Evolutionary conservation across 1,140 invertebrate species (phyloP).

Genomic region (Agrypnia vestita): DNA sequence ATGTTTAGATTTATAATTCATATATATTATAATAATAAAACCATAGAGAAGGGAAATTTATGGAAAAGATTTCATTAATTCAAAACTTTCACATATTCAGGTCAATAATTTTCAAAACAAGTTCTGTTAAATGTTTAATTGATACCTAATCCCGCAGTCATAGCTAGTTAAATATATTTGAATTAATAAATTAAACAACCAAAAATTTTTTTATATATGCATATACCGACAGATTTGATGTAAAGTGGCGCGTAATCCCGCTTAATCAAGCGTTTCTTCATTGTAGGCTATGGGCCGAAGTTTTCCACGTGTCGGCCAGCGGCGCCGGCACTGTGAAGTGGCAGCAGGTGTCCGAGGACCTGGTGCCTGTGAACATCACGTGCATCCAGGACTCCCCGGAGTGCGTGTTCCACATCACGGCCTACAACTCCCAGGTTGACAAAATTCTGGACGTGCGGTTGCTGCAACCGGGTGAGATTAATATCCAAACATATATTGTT

Average conservation of each 20-base stretch:
- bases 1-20: too few species aligned
- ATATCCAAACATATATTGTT: too few species aligned
- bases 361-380: conserved; percentile 97
- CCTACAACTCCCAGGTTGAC: conserved; percentile 98
- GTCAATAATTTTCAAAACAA: too few species aligned
- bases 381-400: conserved; percentile 96
- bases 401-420: conserved; percentile 97
- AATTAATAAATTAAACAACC: too few species aligned
- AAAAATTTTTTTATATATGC: background rate
- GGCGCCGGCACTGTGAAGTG: conserved; percentile 93
- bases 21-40: too few species aligned
- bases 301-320: conserved; percentile 95
- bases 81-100: too few species aligned
- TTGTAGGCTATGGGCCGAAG: conserved; percentile 94
- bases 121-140: too few species aligned
- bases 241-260: background rate
- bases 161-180: too few species aligned
- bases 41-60: too few species aligned
- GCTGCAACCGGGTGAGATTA: conserved; percentile 91
- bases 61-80: too few species aligned
- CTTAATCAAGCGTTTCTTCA: background rate
- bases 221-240: background rate
- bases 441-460: conserved; percentile 98
- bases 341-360: conserved; percentile 97
- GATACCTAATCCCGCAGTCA: too few species aligned